A percentile compares a stretch with the other conserved stretches of the same genome.
These are phyloP conservation scores for Heliconius hortense DNA, from an alignment of 2,888 invertebrate genomes.

Conservation along the genomic window DNA sequence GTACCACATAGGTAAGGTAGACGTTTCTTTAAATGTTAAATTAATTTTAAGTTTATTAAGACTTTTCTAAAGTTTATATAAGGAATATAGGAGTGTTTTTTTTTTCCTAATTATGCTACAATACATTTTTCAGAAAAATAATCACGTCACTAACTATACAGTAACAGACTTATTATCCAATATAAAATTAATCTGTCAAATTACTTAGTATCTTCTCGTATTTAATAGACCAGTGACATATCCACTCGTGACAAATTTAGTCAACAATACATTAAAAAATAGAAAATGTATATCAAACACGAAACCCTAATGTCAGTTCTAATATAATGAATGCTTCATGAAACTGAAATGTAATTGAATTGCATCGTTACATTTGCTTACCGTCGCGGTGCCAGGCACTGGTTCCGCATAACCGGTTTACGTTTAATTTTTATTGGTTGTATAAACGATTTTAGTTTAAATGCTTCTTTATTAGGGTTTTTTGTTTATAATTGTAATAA, in stretches of 20 bases:
- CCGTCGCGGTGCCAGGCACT: constrained; percentile 30
- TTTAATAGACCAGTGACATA: no score
- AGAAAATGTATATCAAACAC: neutral
- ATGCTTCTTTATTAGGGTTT: neutral
- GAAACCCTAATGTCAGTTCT: neutral
- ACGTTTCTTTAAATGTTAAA: neutral
- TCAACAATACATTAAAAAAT: neutral
- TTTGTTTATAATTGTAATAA: neutral
- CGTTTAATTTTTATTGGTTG: constrained; percentile 18
- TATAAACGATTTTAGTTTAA: constrained; percentile 1
- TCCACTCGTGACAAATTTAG: neutral
- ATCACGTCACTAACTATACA: no score
- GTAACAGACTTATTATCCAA: no score
- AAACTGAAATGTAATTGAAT: constrained; percentile 32
- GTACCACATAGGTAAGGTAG: neutral
- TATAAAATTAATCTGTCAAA: no score
- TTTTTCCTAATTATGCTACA: no score
- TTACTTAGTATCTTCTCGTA: no score
- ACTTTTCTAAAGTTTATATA: no score
- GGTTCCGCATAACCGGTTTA: constrained; percentile 22
- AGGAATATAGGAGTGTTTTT: no score
- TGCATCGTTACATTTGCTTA: constrained; percentile 20
- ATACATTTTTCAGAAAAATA: no score
- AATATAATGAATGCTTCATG: constrained; percentile 4
- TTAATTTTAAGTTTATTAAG: no score